Conservation (phyloP, 2,888 invertebrate genomes). For the Stenoptilia bipunctidactyla region DNA sequence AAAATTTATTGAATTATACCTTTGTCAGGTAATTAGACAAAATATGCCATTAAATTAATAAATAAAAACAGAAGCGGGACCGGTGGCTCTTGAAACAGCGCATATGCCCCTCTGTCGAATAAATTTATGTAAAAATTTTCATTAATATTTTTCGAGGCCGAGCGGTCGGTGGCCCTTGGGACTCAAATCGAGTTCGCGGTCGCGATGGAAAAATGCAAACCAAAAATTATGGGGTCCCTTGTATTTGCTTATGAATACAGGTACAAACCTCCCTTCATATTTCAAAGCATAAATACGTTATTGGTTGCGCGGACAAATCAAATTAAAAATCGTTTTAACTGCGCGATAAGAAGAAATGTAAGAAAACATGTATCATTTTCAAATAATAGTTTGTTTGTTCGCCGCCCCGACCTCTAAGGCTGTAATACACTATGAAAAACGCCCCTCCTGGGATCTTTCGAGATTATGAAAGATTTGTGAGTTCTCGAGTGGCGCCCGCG, state of each 20-base stretch:
- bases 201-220: constrained; percentile 71
- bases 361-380: constrained; percentile 1
- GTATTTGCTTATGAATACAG: constrained; percentile 68
- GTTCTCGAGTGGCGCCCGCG: constrained; percentile 52
- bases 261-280: constrained; percentile 25
- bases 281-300: constrained; percentile 48
- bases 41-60: constrained; percentile 72
- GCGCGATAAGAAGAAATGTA: constrained; percentile 16
- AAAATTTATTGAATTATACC: constrained; percentile 64
- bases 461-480: constrained; percentile 73
- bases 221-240: constrained; percentile 69
- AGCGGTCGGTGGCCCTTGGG: constrained; percentile 65
- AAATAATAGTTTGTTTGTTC: constrained; percentile 3
- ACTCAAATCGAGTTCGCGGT: constrained; percentile 68
- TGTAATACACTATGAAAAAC: constrained; percentile 52
- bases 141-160: constrained; percentile 70
- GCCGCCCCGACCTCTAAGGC: constrained; percentile 26
- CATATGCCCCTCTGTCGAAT: constrained; percentile 64
- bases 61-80: constrained; percentile 63
- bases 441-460: constrained; percentile 52
- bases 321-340: constrained; percentile 43
- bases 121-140: constrained; percentile 73
- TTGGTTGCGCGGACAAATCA: constrained; percentile 46
- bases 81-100: constrained; percentile 49
- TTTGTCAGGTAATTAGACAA: constrained; percentile 68